Conservation (phyloP, 1,140 invertebrate species). For the Macrosteles quadrilineatus region DNA sequence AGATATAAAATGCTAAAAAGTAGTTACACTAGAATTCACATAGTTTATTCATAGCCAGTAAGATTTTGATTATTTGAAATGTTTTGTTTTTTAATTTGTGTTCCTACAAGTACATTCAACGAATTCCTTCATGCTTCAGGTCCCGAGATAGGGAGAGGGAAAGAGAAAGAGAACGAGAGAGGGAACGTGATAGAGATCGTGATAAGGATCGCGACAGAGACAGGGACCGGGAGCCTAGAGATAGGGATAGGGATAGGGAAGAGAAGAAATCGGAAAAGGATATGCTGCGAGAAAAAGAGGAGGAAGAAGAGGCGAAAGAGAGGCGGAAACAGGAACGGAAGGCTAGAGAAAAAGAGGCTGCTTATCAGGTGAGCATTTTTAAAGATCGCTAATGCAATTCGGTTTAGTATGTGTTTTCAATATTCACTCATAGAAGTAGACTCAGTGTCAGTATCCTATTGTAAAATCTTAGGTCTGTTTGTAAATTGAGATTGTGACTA, state of each 20-base stretch:
- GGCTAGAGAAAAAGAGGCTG: slow-evolving; percentile 89
- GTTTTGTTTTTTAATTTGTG: not conserved
- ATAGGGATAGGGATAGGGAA: slow-evolving; percentile 49
- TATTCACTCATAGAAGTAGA: not conserved
- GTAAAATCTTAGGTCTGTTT: too few species aligned
- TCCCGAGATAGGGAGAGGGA: slow-evolving; percentile 38
- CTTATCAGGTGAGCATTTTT: slow-evolving; percentile 80
- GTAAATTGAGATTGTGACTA: too few species aligned
- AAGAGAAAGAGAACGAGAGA: slow-evolving; percentile 44
- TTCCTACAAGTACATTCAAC: not conserved
- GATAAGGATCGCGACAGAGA: slow-evolving; percentile 45
- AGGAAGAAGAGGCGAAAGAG: slow-evolving; percentile 90
- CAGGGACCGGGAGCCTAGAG: slow-evolving; percentile 48
- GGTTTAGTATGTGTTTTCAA: not conserved
- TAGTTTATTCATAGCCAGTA: too few species aligned
- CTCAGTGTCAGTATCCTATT: not conserved
- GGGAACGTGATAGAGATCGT: slow-evolving; percentile 42
- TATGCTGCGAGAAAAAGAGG: slow-evolving; percentile 72
- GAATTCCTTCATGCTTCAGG: slow-evolving; percentile 7
- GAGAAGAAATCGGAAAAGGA: slow-evolving; percentile 53
- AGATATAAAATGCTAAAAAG: too few species aligned
- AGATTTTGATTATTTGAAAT: too few species aligned
- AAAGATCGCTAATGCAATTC: too few species aligned
- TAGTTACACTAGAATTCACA: too few species aligned
- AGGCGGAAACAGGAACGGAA: slow-evolving; percentile 87